Percentiles rank a stretch among this genome's conserved stretches.
These are phyloP conservation scores for Pseudomugil tenellus DNA, from an alignment of 2,797 vertebrate genomes.

Conservation along the genomic window DNA sequence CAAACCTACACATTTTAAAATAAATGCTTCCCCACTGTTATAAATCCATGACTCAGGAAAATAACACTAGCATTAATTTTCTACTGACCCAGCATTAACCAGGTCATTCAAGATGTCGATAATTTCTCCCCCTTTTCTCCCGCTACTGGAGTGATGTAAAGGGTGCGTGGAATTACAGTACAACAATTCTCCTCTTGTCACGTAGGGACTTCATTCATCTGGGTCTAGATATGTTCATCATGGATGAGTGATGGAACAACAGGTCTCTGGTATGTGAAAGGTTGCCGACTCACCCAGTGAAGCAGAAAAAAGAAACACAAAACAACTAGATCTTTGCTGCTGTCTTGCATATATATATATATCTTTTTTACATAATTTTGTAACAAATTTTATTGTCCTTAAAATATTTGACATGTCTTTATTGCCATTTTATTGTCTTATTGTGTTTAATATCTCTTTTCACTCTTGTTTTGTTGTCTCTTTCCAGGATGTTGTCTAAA, in stretches of 20 bases:
- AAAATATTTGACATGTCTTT: neutral
- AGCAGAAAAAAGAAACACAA: neutral
- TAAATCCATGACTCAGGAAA: conserved; percentile 14
- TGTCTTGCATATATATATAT: neutral
- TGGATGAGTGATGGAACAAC: neutral
- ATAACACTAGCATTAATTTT: conserved; percentile 13
- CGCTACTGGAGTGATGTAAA: neutral
- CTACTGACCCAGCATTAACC: neutral
- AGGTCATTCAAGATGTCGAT: conserved; percentile 10
- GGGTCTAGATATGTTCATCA: neutral
- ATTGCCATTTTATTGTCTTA: neutral
- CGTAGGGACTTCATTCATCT: neutral
- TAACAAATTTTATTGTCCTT: neutral
- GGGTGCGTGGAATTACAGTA: neutral
- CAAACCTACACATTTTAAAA: conserved; percentile 25
- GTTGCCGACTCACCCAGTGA: neutral
- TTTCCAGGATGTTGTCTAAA: neutral
- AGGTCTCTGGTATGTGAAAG: neutral
- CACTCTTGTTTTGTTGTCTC: too few relatives aligned
- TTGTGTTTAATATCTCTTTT: neutral
- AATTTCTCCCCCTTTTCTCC: neutral
- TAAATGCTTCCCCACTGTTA: conserved; percentile 18
- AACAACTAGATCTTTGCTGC: too few relatives aligned
- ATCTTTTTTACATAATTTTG: neutral
- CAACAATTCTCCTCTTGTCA: neutral